Evolutionary conservation across 37 sponge, comb jelly and placozoan species (phyloP).

Genomic region (Agelas oroides): DNA sequence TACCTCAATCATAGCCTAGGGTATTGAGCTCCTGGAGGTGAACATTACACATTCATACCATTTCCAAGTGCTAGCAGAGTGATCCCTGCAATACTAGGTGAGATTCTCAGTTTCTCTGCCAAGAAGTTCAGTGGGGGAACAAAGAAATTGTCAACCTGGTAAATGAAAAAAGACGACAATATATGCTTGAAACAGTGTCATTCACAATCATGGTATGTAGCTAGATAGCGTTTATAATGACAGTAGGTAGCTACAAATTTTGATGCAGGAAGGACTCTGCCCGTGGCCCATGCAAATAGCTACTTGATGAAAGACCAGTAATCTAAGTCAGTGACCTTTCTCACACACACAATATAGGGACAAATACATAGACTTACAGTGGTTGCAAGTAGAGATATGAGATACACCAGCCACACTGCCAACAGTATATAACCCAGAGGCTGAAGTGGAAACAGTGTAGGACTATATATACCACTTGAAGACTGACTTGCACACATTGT

Average conservation of each 20-base stretch:
- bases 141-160: slow-evolving; percentile 77
- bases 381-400: slow-evolving; percentile 85
- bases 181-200: neutral
- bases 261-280: too few relatives aligned
- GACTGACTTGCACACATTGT: too few relatives aligned
- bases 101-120: slow-evolving; percentile 69
- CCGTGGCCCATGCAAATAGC: too few relatives aligned
- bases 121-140: slow-evolving; percentile 80
- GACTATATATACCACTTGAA: neutral
- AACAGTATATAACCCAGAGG: slow-evolving; percentile 63
- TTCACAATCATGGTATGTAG: too few relatives aligned
- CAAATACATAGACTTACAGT: slow-evolving; percentile 52
- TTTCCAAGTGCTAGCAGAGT: slow-evolving; percentile 87
- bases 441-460: slow-evolving; percentile 23
- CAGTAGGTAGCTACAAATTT: too few relatives aligned
- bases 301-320: too few relatives aligned
- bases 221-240: too few relatives aligned
- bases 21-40: too few relatives aligned
- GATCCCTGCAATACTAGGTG: slow-evolving; percentile 81
- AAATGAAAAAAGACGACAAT: neutral
- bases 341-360: too few relatives aligned
- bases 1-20: too few relatives aligned
- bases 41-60: slow-evolving; percentile 36
- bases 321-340: too few relatives aligned
- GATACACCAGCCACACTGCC: slow-evolving; percentile 70